phyloP scores from a whole-genome alignment of 2,113 vertebrate genomes.

The Poicephalus gulielmi region DNA sequence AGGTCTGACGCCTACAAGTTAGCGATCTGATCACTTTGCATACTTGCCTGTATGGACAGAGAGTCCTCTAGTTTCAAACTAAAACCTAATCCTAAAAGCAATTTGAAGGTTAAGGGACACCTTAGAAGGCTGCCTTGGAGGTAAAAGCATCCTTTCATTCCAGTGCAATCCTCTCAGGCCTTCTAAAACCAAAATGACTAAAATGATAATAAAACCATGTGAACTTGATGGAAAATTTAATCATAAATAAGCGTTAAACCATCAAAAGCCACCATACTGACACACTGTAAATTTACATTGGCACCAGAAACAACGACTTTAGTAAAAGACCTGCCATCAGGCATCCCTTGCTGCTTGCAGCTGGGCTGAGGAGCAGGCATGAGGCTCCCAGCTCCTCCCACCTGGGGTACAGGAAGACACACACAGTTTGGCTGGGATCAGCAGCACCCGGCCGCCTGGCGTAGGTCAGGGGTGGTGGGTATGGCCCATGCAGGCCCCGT shows the following conservation, averaged over 20 bases:
- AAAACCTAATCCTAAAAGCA: not conserved
- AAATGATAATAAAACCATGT: not conserved
- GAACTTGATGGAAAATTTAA: not conserved
- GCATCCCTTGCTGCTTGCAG: not conserved
- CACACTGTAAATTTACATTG: not conserved
- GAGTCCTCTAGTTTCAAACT: not conserved
- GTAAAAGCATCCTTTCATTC: not conserved
- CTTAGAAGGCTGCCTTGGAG: not conserved
- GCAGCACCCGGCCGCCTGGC: not conserved
- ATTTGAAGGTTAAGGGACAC: not conserved
- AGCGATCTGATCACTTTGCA: not conserved
- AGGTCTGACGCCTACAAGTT: not conserved
- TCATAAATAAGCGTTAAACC: not conserved
- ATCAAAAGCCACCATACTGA: accelerated
- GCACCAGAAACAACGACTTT: constrained; percentile 28
- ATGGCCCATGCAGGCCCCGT: accelerated
- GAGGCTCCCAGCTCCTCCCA: not conserved
- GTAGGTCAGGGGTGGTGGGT: accelerated
- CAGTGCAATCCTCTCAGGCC: not conserved
- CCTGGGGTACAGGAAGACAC: accelerated
- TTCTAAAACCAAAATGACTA: not conserved
- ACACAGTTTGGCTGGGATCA: not conserved
- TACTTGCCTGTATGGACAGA: accelerated
- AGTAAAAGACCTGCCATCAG: constrained; percentile 35
- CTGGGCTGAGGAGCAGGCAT: constrained; percentile 10